A percentile compares a stretch with the other conserved stretches of the same genome.
Conservation (phyloP, 1,140 invertebrate genomes). For the Lordiphosa collinella region DNA sequence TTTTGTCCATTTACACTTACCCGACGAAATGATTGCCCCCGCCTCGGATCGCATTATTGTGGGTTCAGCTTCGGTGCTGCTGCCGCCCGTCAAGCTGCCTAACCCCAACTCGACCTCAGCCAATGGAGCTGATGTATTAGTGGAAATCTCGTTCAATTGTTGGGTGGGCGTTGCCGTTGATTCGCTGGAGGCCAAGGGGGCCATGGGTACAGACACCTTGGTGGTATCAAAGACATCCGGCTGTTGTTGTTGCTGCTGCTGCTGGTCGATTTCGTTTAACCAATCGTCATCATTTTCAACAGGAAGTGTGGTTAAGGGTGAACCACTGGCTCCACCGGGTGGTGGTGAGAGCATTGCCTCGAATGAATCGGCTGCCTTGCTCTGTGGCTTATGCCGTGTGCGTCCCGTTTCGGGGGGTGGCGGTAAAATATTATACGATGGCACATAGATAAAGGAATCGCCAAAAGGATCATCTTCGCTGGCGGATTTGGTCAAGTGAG, state of each 20-base stretch:
- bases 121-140: constrained; percentile 1
- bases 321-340: constrained; percentile 24
- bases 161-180: constrained; percentile 70
- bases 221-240: constrained; percentile 75
- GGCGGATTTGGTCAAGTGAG: constrained; percentile 57
- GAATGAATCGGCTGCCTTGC: constrained; percentile 44
- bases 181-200: constrained; percentile 62
- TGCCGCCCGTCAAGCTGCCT: constrained; percentile 7
- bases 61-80: not conserved
- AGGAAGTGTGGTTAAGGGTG: constrained; percentile 38
- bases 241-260: constrained; percentile 28
- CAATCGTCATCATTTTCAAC: constrained; percentile 66
- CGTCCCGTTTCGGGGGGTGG: constrained; percentile 82
- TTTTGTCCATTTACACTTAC: constrained; percentile 24
- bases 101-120: constrained; percentile 20
- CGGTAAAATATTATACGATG: constrained; percentile 83
- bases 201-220: constrained; percentile 53
- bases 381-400: constrained; percentile 63
- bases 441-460: constrained; percentile 88
- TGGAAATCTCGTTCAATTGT: constrained; percentile 44
- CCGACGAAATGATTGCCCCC: constrained; percentile 33
- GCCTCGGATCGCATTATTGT: not conserved
- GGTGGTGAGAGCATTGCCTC: constrained; percentile 60
- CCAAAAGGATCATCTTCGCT: constrained; percentile 87
- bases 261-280: constrained; percentile 54